phyloP scores from a whole-genome alignment of 1,140 invertebrate genomes.

The Teleogryllus occipitalis region DNA sequence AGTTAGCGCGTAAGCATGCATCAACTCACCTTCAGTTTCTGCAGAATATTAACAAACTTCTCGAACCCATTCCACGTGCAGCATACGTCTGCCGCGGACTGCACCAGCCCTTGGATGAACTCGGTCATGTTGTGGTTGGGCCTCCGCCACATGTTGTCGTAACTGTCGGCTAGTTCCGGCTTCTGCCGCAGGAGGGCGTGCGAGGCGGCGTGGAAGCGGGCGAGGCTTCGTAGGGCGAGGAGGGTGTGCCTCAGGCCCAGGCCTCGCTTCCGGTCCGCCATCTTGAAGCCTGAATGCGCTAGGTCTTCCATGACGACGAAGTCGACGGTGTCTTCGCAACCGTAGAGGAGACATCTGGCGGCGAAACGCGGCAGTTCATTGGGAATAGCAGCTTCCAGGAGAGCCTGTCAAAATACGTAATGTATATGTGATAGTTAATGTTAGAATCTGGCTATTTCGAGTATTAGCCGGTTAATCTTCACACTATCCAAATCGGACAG shows the following conservation, averaged over 20 bases:
- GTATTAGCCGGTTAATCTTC: too few relatives aligned
- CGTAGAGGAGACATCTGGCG: neutral
- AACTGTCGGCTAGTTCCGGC: neutral
- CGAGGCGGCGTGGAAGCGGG: neutral
- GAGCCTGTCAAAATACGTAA: too few relatives aligned
- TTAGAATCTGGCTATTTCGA: too few relatives aligned
- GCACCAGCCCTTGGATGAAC: too few relatives aligned
- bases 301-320: neutral
- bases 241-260: neutral
- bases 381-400: too few relatives aligned
- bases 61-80: constrained; percentile 15
- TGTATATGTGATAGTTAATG: too few relatives aligned
- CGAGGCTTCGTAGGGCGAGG: neutral
- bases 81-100: too few relatives aligned
- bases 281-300: neutral
- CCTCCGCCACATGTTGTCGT: too few relatives aligned
- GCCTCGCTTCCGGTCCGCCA: neutral
- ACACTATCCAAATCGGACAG: too few relatives aligned
- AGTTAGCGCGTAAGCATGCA: too few relatives aligned
- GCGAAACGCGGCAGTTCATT: neutral
- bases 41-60: neutral
- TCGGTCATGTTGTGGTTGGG: too few relatives aligned
- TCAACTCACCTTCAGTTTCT: too few relatives aligned
- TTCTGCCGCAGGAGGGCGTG: neutral
- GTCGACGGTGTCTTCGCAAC: neutral